Conservation (phyloP, 2,113 vertebrate species). For the Rattus rattus region DNA sequence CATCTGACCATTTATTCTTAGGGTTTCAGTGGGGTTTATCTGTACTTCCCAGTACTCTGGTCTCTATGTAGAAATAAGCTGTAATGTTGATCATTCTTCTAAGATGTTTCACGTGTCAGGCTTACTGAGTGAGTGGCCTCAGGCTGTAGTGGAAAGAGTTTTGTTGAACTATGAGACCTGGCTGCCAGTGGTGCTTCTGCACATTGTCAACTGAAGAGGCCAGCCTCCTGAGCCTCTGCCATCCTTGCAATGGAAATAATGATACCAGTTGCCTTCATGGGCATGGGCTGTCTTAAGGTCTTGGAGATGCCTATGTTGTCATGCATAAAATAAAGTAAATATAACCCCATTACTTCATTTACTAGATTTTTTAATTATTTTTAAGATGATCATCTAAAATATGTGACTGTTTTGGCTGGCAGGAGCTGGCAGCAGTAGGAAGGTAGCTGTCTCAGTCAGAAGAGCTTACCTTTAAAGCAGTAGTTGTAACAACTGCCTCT, state of each 20-base stretch:
- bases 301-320: not conserved
- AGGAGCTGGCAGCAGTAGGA: not conserved
- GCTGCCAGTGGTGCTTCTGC: not conserved
- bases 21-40: conserved; percentile 1
- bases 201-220: not conserved
- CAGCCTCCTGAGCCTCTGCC: not conserved
- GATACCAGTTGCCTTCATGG: not conserved
- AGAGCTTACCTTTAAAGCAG: conserved; percentile 1
- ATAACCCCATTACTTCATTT: not conserved
- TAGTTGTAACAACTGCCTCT: conserved; percentile 25
- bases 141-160: not conserved
- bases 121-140: not conserved
- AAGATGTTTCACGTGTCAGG: not conserved
- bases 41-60: not conserved
- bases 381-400: conserved; percentile 1
- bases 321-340: not conserved
- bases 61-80: conserved; percentile 24
- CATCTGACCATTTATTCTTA: conserved; percentile 32
- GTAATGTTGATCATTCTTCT: not conserved
- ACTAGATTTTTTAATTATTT: not conserved
- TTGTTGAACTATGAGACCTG: not conserved
- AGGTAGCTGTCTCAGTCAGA: not conserved
- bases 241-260: not conserved
- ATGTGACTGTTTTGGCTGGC: not conserved
- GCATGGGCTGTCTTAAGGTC: not conserved